Percentiles rank a stretch among this genome's conserved stretches.
Evolutionary conservation across 2,888 invertebrate genomes (phyloP).

Genomic region (Eremobia ochroleuca): DNA sequence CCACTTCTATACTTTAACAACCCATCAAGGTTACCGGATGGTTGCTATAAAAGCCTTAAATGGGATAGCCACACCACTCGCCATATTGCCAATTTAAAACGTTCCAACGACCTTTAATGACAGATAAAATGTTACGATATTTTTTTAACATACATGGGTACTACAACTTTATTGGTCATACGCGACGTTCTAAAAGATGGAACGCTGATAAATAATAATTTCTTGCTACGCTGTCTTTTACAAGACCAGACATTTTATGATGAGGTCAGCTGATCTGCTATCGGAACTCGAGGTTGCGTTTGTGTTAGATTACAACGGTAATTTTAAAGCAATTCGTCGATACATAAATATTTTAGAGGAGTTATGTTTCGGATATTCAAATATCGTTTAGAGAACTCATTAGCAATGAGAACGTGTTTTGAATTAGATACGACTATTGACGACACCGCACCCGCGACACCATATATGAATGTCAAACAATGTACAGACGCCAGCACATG

Average conservation of each 20-base stretch:
- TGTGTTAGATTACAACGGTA: background rate
- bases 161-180: conserved; percentile 54
- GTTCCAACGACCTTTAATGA: conserved; percentile 71
- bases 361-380: conserved; percentile 10
- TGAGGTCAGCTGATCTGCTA: background rate
- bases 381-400: conserved; percentile 4
- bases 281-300: background rate
- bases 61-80: conserved; percentile 69
- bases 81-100: conserved; percentile 80
- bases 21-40: conserved; percentile 67
- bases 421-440: conserved; percentile 3
- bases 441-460: conserved; percentile 17
- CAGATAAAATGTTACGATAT: conserved; percentile 71
- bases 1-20: conserved; percentile 45
- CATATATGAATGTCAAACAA: conserved; percentile 14
- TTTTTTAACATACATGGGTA: conserved; percentile 57
- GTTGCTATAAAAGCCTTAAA: conserved; percentile 69
- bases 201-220: background rate
- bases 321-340: background rate
- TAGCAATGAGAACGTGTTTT: conserved; percentile 17
- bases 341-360: background rate
- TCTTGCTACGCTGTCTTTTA: background rate
- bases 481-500: too few species aligned
- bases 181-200: conserved; percentile 3
- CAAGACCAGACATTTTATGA: background rate